Percentiles rank a stretch among this genome's conserved stretches.
These are phyloP conservation scores for Melinopterus prodromus DNA, from an alignment of 2,888 invertebrate species.

Conservation along the genomic window DNA sequence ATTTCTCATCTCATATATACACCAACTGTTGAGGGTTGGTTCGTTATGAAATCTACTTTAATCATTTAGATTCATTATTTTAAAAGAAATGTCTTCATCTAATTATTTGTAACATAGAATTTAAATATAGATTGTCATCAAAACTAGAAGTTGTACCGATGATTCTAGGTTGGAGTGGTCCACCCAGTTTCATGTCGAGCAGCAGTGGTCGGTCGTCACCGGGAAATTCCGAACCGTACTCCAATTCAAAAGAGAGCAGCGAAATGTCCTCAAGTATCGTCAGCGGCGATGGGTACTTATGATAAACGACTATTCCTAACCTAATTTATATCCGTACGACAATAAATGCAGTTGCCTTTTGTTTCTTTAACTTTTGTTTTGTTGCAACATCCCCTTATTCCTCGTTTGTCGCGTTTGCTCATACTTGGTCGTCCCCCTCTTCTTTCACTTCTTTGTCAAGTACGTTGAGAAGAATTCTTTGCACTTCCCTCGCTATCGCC, in stretches of 20 bases:
- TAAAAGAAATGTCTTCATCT: too few relatives aligned
- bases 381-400: conserved; percentile 21
- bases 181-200: conserved; percentile 82
- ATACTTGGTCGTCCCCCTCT: conserved; percentile 5
- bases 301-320: conserved; percentile 41
- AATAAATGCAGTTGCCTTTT: conserved; percentile 37
- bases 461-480: too few relatives aligned
- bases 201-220: conserved; percentile 85
- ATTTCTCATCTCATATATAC: too few relatives aligned
- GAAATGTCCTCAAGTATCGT: conserved; percentile 69
- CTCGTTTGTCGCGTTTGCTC: background rate
- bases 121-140: too few relatives aligned
- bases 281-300: conserved; percentile 69
- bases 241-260: conserved; percentile 67
- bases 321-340: conserved; percentile 33
- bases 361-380: conserved; percentile 37
- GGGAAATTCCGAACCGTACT: conserved; percentile 68
- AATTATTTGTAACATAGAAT: too few relatives aligned
- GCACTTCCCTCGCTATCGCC: too few relatives aligned
- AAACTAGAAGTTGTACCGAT: background rate
- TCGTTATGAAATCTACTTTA: too few relatives aligned
- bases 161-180: conserved; percentile 79
- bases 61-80: too few relatives aligned
- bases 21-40: too few relatives aligned
- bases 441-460: background rate